Percentiles rank a stretch among this genome's conserved stretches.
Conservation (phyloP, 1,140 invertebrate genomes). For the Drosophila lacteicornis region DNA sequence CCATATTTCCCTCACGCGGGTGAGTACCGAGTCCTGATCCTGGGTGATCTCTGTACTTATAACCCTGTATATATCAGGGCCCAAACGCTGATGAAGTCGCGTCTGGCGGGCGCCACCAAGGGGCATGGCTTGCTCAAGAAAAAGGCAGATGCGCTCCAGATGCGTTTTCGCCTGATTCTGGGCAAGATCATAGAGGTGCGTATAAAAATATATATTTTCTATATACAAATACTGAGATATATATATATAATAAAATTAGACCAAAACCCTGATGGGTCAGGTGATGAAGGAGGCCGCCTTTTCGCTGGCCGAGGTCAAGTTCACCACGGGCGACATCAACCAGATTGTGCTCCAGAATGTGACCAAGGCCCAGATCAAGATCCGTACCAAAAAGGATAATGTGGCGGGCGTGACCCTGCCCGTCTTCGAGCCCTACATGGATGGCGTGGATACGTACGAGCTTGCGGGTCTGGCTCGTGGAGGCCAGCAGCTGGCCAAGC, state of each 20-base stretch:
- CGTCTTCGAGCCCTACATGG: slow-evolving; percentile 97
- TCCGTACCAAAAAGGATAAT: slow-evolving; percentile 99
- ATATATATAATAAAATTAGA: slow-evolving; percentile 23
- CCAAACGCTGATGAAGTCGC: slow-evolving; percentile 93
- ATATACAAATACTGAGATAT: background rate
- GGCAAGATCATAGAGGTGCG: slow-evolving; percentile 98
- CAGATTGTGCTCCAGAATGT: slow-evolving; percentile 99
- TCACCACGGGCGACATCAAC: slow-evolving; percentile 98
- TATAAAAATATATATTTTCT: background rate
- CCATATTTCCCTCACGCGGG: slow-evolving; percentile 99
- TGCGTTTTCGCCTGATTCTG: slow-evolving; percentile 98
- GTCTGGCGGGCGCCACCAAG: slow-evolving; percentile 98
- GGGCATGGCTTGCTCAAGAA: slow-evolving; percentile 99
- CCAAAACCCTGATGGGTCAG: slow-evolving; percentile 99
- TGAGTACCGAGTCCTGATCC: slow-evolving; percentile 87
- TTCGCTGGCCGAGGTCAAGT: slow-evolving; percentile 99
- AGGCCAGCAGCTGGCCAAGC: slow-evolving; percentile 96
- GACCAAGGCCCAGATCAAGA: slow-evolving; percentile 99
- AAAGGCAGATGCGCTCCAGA: slow-evolving; percentile 99
- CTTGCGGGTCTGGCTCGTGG: slow-evolving; percentile 96
- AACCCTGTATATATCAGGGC: slow-evolving; percentile 85
- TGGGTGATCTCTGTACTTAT: background rate
- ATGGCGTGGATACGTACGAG: slow-evolving; percentile 97
- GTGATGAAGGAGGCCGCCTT: slow-evolving; percentile 99
- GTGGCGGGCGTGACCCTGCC: slow-evolving; percentile 98